These are phyloP conservation scores for Siphamia tubifer DNA, from an alignment of 2,113 vertebrate genomes.

Conservation along the genomic window DNA sequence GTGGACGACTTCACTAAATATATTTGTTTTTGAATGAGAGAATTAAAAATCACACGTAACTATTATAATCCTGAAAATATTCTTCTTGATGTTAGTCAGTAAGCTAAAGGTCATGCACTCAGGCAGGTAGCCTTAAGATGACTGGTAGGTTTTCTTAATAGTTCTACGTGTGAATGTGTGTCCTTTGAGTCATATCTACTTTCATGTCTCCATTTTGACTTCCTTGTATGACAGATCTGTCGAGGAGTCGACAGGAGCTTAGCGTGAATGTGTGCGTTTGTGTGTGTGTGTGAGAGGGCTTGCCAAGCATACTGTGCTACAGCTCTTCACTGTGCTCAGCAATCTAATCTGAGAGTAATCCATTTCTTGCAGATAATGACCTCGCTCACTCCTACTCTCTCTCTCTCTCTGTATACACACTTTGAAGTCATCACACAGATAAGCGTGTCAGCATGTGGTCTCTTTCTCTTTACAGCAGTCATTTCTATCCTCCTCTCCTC, in stretches of 20 bases:
- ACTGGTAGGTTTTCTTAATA: not conserved
- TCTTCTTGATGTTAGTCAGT: no score
- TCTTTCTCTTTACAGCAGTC: slow-evolving; percentile 38
- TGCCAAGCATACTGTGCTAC: slow-evolving; percentile 47
- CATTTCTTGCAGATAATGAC: slow-evolving; percentile 80
- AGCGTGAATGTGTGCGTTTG: slow-evolving; percentile 31
- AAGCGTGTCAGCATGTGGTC: slow-evolving; percentile 63
- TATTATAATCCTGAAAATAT: not conserved
- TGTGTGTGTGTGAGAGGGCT: slow-evolving; percentile 21
- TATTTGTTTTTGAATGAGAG: no score
- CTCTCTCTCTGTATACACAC: slow-evolving; percentile 47
- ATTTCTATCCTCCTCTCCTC: slow-evolving; percentile 24
- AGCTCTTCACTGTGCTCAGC: slow-evolving; percentile 62
- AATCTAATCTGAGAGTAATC: slow-evolving; percentile 82
- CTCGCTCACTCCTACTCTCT: slow-evolving; percentile 31
- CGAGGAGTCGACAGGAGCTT: slow-evolving; percentile 58
- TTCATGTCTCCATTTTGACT: slow-evolving; percentile 67
- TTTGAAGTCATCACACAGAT: slow-evolving; percentile 76
- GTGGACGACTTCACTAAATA: no score
- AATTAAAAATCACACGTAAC: no score
- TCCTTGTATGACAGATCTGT: slow-evolving; percentile 39
- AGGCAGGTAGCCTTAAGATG: not conserved
- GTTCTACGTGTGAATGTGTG: not conserved
- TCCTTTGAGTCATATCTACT: slow-evolving; percentile 6
- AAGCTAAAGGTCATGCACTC: slow-evolving; percentile 7